Evolutionary conservation across 2,888 invertebrate species (phyloP).

Genomic region (Adelphocoris suturalis): DNA sequence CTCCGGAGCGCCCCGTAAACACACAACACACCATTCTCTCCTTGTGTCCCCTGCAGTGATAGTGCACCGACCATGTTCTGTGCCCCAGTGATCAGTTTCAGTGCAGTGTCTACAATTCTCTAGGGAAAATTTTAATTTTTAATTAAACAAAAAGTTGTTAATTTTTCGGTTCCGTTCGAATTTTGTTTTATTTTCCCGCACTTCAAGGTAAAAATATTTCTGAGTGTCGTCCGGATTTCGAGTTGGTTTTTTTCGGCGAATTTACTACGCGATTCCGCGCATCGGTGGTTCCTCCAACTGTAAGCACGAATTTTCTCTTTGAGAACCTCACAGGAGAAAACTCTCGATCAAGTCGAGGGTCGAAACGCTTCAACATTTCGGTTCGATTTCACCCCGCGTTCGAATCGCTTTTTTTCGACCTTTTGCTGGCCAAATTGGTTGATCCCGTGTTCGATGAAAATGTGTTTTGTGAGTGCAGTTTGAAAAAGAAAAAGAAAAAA

Average conservation of each 20-base stretch:
- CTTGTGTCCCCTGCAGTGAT: slow-evolving; percentile 64
- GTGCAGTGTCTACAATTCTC: slow-evolving; percentile 64
- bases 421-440: slow-evolving; percentile 1
- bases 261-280: slow-evolving; percentile 11
- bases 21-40: slow-evolving; percentile 69
- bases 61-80: slow-evolving; percentile 68
- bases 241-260: slow-evolving; percentile 40
- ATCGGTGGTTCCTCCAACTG: background rate
- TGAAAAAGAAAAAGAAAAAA: slow-evolving; percentile 44
- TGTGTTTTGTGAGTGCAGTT: slow-evolving; percentile 71
- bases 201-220: slow-evolving; percentile 1
- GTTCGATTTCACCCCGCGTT: background rate
- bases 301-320: slow-evolving; percentile 20
- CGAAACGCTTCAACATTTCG: background rate
- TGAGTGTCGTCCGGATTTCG: slow-evolving; percentile 13
- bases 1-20: slow-evolving; percentile 65
- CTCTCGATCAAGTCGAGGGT: background rate
- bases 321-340: background rate
- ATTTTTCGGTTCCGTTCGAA: slow-evolving; percentile 39
- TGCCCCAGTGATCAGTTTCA: slow-evolving; percentile 67
- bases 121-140: slow-evolving; percentile 21
- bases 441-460: slow-evolving; percentile 12
- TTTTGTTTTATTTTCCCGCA: background rate
- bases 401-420: slow-evolving; percentile 1
- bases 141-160: slow-evolving; percentile 24